Percentiles rank a stretch among this genome's conserved stretches.
These are phyloP conservation scores for Buphagus erythrorhynchus DNA, from an alignment of 2,797 vertebrate species.

Conservation along the genomic window DNA sequence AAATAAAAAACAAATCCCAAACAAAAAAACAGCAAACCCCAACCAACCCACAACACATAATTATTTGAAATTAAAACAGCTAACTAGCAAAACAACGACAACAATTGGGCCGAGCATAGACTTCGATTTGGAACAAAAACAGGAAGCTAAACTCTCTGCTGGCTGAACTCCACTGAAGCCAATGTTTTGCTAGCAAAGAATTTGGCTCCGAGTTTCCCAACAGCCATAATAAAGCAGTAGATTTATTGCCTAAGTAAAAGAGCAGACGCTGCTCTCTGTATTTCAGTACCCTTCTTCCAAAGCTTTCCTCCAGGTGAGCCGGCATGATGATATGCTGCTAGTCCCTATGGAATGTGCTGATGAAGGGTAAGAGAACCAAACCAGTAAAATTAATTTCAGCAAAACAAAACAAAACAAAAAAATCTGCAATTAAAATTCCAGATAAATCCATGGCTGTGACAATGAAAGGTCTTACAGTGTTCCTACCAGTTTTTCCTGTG, in stretches of 20 bases:
- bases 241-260: conserved; percentile 54
- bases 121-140: conserved; percentile 41
- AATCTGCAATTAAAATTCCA: not conserved
- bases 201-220: conserved; percentile 25
- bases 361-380: not conserved
- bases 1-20: not conserved
- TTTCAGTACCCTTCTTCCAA: not conserved
- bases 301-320: conserved; percentile 29
- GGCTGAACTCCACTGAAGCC: not conserved
- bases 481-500: not conserved
- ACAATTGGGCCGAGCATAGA: not conserved
- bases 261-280: not conserved
- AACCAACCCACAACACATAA: not conserved
- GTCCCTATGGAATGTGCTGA: not conserved
- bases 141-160: conserved; percentile 51
- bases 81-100: conserved; percentile 12
- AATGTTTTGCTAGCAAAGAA: conserved; percentile 45
- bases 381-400: not conserved
- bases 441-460: not conserved
- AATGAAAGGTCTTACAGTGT: not conserved
- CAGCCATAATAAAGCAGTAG: conserved; percentile 52
- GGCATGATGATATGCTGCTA: not conserved
- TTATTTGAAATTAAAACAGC: conserved; percentile 50
- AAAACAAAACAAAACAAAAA: not conserved
- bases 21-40: not conserved